Evolutionary conservation across 2,797 vertebrate genomes (phyloP).

Genomic region (Clamator glandarius): DNA sequence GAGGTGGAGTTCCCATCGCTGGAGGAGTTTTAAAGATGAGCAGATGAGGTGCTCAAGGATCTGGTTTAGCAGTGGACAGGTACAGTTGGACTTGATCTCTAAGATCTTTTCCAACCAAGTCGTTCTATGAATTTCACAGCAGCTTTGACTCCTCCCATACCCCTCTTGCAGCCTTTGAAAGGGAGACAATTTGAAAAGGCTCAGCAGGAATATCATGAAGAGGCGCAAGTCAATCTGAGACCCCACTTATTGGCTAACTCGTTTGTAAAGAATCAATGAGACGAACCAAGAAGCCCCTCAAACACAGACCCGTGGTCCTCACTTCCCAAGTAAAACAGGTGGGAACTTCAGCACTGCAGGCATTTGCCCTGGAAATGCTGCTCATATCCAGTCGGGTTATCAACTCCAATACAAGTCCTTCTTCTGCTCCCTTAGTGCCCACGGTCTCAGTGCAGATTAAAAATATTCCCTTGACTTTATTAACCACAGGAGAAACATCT

Average conservation of each 20-base stretch:
- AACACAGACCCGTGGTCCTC: fast-evolving
- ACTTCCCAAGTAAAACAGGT: neutral
- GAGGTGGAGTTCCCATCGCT: too few species aligned
- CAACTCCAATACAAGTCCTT: neutral
- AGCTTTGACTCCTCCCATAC: fast-evolving
- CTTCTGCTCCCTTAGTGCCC: neutral
- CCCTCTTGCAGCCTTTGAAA: neutral
- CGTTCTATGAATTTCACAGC: neutral
- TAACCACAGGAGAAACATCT: neutral
- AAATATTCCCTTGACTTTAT: neutral
- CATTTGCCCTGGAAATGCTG: neutral
- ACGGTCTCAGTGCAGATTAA: neutral
- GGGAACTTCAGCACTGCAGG: neutral
- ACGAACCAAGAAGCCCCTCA: neutral
- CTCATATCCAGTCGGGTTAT: neutral
- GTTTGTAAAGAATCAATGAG: neutral
- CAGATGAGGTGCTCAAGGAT: too few species aligned
- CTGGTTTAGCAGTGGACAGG: too few species aligned
- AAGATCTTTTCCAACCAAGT: too few species aligned
- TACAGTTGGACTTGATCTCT: too few species aligned
- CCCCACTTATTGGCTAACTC: fast-evolving
- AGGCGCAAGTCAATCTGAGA: neutral
- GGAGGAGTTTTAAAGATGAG: too few species aligned
- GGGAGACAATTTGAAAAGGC: neutral
- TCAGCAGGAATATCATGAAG: neutral